phyloP scores from a whole-genome alignment of 35 echinoderm and acorn worm genomes.

The Hemicentrotus pulcherrimus region DNA sequence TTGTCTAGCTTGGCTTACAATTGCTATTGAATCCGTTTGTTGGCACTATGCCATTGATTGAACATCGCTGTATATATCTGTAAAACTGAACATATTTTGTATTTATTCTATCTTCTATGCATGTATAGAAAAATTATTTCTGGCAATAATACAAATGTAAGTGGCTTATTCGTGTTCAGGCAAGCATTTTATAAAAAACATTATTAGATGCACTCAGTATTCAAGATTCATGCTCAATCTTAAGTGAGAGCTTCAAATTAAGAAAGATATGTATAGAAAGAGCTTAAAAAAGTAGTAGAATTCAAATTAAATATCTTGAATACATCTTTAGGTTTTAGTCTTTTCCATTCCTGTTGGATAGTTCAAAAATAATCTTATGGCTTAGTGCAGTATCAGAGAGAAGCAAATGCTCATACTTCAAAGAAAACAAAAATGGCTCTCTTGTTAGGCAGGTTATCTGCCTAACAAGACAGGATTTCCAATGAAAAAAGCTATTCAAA shows the following conservation, averaged over 20 bases:
- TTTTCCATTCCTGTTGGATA: no score
- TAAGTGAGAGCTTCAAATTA: not conserved
- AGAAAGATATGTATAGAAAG: not conserved
- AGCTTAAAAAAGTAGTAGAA: not conserved
- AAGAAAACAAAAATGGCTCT: no score
- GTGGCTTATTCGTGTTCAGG: not conserved
- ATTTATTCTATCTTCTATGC: not conserved
- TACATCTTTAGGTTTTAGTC: no score
- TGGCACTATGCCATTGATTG: not conserved
- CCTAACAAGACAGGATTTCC: no score
- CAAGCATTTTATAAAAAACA: not conserved
- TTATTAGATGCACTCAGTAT: not conserved
- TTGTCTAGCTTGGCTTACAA: not conserved
- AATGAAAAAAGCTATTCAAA: no score
- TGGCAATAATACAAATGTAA: not conserved
- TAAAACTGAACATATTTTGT: slow-evolving; percentile 5
- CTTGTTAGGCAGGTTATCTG: no score
- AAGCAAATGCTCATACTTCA: no score
- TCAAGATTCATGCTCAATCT: not conserved
- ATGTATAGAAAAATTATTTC: not conserved
- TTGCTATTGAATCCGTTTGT: not conserved
- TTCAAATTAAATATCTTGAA: not conserved
- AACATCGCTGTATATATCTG: not conserved
- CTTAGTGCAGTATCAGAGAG: no score
- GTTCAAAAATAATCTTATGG: no score